These are phyloP conservation scores for Grantiella picta DNA, from an alignment of 2,113 vertebrate genomes.

Conservation along the genomic window DNA sequence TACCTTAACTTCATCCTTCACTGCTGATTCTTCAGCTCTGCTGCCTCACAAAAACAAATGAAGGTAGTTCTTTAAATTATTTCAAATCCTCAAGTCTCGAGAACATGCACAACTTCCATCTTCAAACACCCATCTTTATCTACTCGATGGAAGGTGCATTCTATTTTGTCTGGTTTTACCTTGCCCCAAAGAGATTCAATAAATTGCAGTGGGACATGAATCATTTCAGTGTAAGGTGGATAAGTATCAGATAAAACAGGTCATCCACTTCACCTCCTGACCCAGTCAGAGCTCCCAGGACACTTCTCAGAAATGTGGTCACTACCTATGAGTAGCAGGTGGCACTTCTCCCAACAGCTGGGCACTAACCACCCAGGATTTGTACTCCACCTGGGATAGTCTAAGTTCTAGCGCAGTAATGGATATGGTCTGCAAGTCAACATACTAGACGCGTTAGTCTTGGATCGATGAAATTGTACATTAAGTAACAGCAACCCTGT, in stretches of 20 bases:
- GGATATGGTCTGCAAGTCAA: not conserved
- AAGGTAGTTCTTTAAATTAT: not conserved
- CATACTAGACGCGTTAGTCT: not conserved
- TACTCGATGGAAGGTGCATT: not conserved
- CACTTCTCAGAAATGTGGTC: not conserved
- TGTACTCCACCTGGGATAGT: not conserved
- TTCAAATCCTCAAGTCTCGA: not conserved
- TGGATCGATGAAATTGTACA: not conserved
- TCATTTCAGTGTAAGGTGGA: not conserved
- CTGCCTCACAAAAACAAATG: not conserved
- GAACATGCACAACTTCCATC: not conserved
- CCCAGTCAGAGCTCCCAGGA: not conserved
- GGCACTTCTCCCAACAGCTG: not conserved
- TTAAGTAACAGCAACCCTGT: not conserved
- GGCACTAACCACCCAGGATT: accelerated
- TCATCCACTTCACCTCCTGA: not conserved
- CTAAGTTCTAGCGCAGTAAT: not conserved
- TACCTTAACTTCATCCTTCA: not conserved
- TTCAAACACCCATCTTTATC: not conserved
- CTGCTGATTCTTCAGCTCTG: not conserved
- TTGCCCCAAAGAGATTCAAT: not conserved
- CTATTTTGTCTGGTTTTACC: not conserved
- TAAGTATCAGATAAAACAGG: not conserved
- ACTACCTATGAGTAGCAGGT: not conserved
- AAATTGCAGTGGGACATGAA: not conserved